phyloP scores from a whole-genome alignment of 64 coral and sea anemone genomes.

The Dendrophyllia cribrosa region DNA sequence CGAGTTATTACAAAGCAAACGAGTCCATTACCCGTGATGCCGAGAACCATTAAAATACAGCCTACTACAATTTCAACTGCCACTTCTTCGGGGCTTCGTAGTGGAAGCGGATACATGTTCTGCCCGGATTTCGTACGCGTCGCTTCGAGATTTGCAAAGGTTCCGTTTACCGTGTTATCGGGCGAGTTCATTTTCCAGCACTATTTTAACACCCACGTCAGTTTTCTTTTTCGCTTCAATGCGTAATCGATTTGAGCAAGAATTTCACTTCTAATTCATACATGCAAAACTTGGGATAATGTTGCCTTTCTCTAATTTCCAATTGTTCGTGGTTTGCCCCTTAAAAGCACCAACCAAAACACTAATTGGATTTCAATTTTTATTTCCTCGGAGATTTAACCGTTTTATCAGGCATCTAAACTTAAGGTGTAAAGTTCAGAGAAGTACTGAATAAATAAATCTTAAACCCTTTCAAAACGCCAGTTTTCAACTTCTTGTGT shows the following conservation, averaged over 20 bases:
- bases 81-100: constrained; percentile 58
- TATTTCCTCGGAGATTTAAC: neutral
- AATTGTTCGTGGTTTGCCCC: too few relatives aligned
- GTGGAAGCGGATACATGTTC: constrained; percentile 28
- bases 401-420: neutral
- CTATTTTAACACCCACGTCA: neutral
- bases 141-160: neutral
- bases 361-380: neutral
- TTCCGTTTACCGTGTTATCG: neutral
- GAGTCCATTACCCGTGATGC: constrained; percentile 69
- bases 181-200: neutral
- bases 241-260: neutral
- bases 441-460: neutral
- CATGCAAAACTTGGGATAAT: neutral
- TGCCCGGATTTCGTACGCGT: neutral
- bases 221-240: neutral
- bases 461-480: neutral
- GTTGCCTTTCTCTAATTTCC: neutral
- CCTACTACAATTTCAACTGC: constrained; percentile 63
- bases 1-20: constrained; percentile 76
- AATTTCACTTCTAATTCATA: neutral
- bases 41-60: constrained; percentile 46
- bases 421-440: neutral
- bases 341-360: neutral
- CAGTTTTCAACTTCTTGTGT: neutral